These are phyloP conservation scores for Mylabris phalerata DNA, from an alignment of 1,140 invertebrate species.

Conservation along the genomic window DNA sequence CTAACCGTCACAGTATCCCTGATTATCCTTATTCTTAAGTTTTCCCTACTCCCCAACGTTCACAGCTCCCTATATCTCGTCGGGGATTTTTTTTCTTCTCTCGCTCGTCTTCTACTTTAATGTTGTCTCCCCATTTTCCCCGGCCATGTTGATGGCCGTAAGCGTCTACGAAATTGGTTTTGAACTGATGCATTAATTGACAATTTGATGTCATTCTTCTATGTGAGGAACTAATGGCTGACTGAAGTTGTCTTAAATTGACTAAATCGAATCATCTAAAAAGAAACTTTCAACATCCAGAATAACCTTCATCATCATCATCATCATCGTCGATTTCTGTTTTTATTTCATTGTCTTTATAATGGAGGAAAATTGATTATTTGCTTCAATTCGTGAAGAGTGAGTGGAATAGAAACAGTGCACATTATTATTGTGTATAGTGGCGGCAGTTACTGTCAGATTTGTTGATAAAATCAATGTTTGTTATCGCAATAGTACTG, in stretches of 20 bases:
- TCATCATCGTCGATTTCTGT: too few species aligned
- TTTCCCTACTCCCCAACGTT: constrained; percentile 5
- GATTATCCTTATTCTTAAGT: constrained; percentile 34
- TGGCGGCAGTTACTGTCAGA: constrained; percentile 11
- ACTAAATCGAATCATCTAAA: constrained; percentile 28
- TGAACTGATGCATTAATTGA: constrained; percentile 38
- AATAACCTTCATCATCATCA: too few species aligned
- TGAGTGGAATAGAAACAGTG: too few species aligned
- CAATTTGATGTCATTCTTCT: constrained; percentile 37
- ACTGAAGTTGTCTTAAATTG: constrained; percentile 35
- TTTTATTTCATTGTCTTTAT: too few species aligned
- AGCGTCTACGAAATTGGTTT: constrained; percentile 32
- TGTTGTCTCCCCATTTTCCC: too few species aligned
- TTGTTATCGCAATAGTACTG: constrained; percentile 23
- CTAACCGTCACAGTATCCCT: constrained; percentile 19
- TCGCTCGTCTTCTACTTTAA: too few species aligned
- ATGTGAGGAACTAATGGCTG: constrained; percentile 28
- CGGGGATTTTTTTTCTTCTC: too few species aligned
- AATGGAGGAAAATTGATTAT: too few species aligned
- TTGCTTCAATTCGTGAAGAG: too few species aligned
- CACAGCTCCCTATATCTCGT: too few species aligned
- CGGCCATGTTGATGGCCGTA: constrained; percentile 29
- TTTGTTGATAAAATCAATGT: constrained; percentile 34
- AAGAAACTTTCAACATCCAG: constrained; percentile 28
- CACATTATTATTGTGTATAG: not conserved